These are phyloP conservation scores for Andrena camellia DNA, from an alignment of 2,888 invertebrate genomes.

Conservation along the genomic window DNA sequence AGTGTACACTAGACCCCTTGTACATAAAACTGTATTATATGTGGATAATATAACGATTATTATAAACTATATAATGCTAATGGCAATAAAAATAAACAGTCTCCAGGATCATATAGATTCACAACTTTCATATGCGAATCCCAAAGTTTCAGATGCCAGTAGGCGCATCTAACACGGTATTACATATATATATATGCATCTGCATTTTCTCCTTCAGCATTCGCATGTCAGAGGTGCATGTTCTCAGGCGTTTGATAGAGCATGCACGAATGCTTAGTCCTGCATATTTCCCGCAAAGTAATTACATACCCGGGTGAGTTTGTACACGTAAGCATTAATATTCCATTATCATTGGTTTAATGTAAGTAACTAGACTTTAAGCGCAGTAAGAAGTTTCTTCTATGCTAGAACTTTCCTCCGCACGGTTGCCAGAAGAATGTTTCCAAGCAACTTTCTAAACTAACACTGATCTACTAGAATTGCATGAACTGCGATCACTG, in stretches of 20 bases:
- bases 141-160: constrained; percentile 47
- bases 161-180: constrained; percentile 42
- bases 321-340: not conserved
- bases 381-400: too few species aligned
- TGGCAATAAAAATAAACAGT: constrained; percentile 82
- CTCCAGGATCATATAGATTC: constrained; percentile 76
- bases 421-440: not conserved
- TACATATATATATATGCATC: not conserved
- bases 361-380: not conserved
- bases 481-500: constrained; percentile 1
- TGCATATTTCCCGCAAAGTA: constrained; percentile 8
- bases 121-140: constrained; percentile 65
- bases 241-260: not conserved
- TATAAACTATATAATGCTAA: constrained; percentile 80
- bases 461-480: not conserved
- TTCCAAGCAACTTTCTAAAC: not conserved
- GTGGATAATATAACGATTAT: constrained; percentile 83
- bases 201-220: constrained; percentile 5
- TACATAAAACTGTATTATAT: constrained; percentile 84
- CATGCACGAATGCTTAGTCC: constrained; percentile 8
- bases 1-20: constrained; percentile 81
- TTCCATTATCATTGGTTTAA: not conserved
- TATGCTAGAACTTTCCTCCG: not conserved
- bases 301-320: not conserved
- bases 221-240: not conserved